Conservation (phyloP, 2,888 invertebrate species). For the Calephelis perditalis region DNA sequence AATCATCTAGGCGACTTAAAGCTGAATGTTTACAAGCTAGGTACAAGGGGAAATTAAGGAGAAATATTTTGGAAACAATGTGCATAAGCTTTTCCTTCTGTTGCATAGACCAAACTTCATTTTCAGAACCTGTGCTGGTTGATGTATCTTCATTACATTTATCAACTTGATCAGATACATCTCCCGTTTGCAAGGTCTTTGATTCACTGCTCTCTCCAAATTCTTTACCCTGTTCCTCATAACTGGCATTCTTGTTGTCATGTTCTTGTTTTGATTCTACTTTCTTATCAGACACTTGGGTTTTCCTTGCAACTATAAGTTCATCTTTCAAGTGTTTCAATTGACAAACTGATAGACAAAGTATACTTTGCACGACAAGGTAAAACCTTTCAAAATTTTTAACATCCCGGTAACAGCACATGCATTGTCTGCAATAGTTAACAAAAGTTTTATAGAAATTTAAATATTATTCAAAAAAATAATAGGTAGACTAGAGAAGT, state of each 20-base stretch:
- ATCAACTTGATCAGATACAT: slow-evolving; percentile 29
- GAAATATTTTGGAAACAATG: slow-evolving; percentile 90
- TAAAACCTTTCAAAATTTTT: slow-evolving; percentile 96
- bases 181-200: slow-evolving; percentile 39
- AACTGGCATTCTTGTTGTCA: slow-evolving; percentile 38
- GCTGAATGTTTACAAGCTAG: slow-evolving; percentile 92
- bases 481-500: neutral
- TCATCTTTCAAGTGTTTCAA: slow-evolving; percentile 84
- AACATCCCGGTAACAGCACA: slow-evolving; percentile 95
- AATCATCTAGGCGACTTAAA: slow-evolving; percentile 88
- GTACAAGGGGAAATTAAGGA: slow-evolving; percentile 93
- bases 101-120: slow-evolving; percentile 84
- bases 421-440: slow-evolving; percentile 87
- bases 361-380: slow-evolving; percentile 90
- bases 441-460: slow-evolving; percentile 21
- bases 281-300: slow-evolving; percentile 42
- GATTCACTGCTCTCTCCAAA: slow-evolving; percentile 41
- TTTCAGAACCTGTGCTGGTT: slow-evolving; percentile 45
- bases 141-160: slow-evolving; percentile 31
- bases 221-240: slow-evolving; percentile 42
- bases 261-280: slow-evolving; percentile 45
- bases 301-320: slow-evolving; percentile 60
- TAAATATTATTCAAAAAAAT: neutral
- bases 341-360: slow-evolving; percentile 89
- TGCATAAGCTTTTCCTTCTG: slow-evolving; percentile 94